Conservation (phyloP, 1,140 invertebrate species). For the Oscheius sp. region DNA sequence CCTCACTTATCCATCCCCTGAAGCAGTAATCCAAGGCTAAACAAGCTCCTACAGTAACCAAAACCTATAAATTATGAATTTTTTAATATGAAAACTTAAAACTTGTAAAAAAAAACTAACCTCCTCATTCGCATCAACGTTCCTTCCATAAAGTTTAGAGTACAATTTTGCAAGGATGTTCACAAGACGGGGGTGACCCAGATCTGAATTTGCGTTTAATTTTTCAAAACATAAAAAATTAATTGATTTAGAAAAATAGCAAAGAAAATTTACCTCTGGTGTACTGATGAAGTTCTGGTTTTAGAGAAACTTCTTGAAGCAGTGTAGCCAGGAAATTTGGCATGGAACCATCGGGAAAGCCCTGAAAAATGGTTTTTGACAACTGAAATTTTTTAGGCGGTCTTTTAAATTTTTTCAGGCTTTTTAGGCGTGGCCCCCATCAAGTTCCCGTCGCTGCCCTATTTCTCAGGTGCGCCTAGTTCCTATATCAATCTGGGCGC, state of each 20-base stretch:
- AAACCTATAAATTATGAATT: too few species aligned
- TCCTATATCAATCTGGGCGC: too few species aligned
- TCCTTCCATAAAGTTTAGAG: conserved; percentile 72
- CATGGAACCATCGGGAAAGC: conserved; percentile 89
- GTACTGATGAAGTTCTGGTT: conserved; percentile 80
- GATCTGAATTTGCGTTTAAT: too few species aligned
- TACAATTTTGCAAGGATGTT: conserved; percentile 81
- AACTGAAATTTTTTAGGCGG: too few species aligned
- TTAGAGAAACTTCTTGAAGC: conserved; percentile 70
- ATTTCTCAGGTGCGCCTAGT: too few species aligned
- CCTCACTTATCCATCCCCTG: conserved; percentile 70
- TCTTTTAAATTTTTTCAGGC: too few species aligned
- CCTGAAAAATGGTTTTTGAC: conserved; percentile 63
- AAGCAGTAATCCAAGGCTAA: conserved; percentile 80
- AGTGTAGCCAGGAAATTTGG: conserved; percentile 79
- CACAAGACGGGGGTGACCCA: conserved; percentile 83
- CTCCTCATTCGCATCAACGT: conserved; percentile 78
- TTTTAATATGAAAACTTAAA: too few species aligned
- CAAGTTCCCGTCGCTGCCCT: too few species aligned
- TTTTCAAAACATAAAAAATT: too few species aligned
- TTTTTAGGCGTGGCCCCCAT: too few species aligned
- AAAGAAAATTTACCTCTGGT: conserved; percentile 60
- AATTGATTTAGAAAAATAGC: neutral
- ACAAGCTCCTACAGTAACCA: conserved; percentile 87
- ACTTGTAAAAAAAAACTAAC: conserved; percentile 65